Evolutionary conservation across 1,140 invertebrate genomes (phyloP), one percentile per base, ranked within the genome.

Genomic region (Drosophila triauraria): DNA sequence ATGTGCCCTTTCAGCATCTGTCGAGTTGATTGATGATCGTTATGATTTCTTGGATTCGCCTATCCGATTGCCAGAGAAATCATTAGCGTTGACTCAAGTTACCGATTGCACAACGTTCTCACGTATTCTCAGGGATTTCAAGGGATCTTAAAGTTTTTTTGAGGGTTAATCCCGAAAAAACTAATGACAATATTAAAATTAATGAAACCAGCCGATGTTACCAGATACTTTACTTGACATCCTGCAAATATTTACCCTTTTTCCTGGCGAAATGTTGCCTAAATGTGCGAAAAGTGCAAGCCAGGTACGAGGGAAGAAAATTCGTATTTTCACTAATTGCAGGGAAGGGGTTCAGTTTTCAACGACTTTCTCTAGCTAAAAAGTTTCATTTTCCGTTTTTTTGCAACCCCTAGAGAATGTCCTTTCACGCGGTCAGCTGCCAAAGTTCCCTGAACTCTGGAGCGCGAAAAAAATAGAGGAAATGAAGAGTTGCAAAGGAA

Each of bases 151-250:
- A 44, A 58, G 38, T 35, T 53, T 44, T 64, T 62, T 82, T 68
- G 58, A 51, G 70, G 68, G 58, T 57, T 61, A 51, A 17, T 30
- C 15, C 64, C 51, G 20, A n/a, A 62, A 62, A 70, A 90, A 78
- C 77, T 88, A 88, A 87, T 87, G 84, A 84, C 85, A 87, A 78
- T 81, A 87, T 87, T 87, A 87, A 87, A 90, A 87, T 90, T 81
- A 87, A 87, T 87, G 84, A 87, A 81, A 60, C 50, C 50, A 27
- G 42, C 27, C 38, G 23, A 40, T 75, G 80, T 67, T 59, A 87
- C 48, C 62, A n/a, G 80, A 87, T 87, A 87, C 74, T 87, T 90
- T 84, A 10, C 38, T 3, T 15, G 17, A 23, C 48, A 60, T 54
- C 12, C 53, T 50, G 63, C 70, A 84, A 84, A 88, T 88, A 88